Evolutionary conservation across 2,113 vertebrate genomes (phyloP), one percentile per base, ranked within the genome.

Genomic region (Pavo muticus): DNA sequence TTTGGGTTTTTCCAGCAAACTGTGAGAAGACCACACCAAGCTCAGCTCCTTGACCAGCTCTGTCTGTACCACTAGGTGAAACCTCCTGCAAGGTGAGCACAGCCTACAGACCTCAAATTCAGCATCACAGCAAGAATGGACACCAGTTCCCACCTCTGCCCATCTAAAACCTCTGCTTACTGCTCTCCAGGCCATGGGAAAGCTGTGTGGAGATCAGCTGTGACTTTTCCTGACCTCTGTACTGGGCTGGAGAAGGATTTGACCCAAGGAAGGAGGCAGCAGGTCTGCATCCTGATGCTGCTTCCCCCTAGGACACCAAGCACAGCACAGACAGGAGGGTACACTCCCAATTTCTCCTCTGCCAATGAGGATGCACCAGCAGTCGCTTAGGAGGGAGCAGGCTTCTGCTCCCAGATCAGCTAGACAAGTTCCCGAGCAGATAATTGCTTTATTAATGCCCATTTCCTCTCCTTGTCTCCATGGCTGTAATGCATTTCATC

Each of bases 361-460:
- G 86, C 87, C 40, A 57, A 14, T 0, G 20, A 79, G n/a, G 45
- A 24, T 16, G 74, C 29, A 42, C 6, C 60, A 73, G 65, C 70
- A 65, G 3, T 21, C 88, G 24, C 60, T 80, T 39, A 35, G 68
- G 18, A 85, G 50, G 70, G 32, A 86, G 76, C 37, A 90, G 44
- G 47, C 47, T 71, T 52, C 92, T 92, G 47, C 65, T 86, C 35
- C 39, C 70, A 67, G 70, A 15, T 11, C 44, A 29, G 6, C 76
- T 23, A 89, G 87, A 67, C 47, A 48, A 40, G 91, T 56, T 92
- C 59, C 89, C 67, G 25, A 45, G 77, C 74, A 78, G 48, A 37
- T 40, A 84, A 93, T 16, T 96, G 71, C 77, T 85, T 92, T 89
- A 89, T 87, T 79, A 63, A 89, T 93, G 63, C 45, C 63, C 74